These are phyloP conservation scores for Tringa solitaria DNA, from an alignment of 2,113 vertebrate species.

Conservation along the genomic window DNA sequence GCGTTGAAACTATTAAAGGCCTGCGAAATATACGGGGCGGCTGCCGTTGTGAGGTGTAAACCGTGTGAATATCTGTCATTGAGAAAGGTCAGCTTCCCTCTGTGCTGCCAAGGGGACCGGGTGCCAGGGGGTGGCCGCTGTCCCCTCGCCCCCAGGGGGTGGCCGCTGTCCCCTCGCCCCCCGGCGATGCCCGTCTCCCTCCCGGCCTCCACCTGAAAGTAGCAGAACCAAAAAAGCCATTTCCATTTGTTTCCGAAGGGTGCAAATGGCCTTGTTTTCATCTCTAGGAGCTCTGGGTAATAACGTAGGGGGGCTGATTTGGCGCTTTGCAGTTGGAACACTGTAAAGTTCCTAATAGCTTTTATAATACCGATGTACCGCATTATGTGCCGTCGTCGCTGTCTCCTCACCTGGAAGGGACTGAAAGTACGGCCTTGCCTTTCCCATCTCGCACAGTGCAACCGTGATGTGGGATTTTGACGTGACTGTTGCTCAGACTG, in stretches of 20 bases:
- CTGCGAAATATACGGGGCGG: accelerated
- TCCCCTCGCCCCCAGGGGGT: accelerated
- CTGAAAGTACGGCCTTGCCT: neutral
- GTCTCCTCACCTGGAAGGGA: neutral
- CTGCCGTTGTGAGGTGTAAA: accelerated
- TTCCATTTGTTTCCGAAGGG: neutral
- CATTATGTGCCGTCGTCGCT: accelerated
- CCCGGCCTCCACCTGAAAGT: neutral
- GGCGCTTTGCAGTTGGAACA: neutral
- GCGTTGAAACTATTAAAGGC: neutral
- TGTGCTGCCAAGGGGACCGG: neutral
- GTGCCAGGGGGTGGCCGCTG: neutral
- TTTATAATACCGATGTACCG: accelerated
- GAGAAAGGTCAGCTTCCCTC: neutral
- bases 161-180: neutral
- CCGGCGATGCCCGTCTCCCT: accelerated
- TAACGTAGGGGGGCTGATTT: neutral
- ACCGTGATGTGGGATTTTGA: neutral
- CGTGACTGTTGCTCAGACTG: neutral
- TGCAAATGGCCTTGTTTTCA: neutral
- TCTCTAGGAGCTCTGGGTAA: neutral
- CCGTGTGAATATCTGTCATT: accelerated
- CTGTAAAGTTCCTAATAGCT: neutral
- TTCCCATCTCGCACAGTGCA: neutral
- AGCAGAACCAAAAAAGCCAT: accelerated